Evolutionary conservation across 1,140 invertebrate genomes (phyloP).

Genomic region (Caerostris extrusa): DNA sequence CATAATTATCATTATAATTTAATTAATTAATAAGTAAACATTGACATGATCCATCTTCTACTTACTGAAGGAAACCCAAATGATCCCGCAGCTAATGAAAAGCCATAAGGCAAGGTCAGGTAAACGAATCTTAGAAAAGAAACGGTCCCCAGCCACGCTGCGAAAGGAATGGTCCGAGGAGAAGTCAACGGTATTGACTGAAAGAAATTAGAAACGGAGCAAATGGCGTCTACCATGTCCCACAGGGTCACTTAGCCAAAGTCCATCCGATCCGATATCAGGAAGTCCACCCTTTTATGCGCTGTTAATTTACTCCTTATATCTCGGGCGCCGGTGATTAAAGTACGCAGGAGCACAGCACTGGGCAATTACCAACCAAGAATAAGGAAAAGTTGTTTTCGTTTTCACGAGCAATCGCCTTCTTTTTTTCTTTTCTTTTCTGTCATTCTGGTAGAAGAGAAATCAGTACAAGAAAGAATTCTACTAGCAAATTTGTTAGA

Average conservation of each 20-base stretch:
- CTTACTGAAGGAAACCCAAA: background rate
- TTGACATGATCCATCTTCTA: no score
- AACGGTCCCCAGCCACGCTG: background rate
- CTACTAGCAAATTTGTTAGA: background rate
- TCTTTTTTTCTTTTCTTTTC: background rate
- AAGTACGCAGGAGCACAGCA: slow-evolving; percentile 36
- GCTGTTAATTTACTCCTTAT: slow-evolving; percentile 68
- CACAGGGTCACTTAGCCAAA: slow-evolving; percentile 57
- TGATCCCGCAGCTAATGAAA: background rate
- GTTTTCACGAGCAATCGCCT: slow-evolving; percentile 36
- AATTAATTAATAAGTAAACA: no score
- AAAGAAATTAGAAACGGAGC: slow-evolving; percentile 62
- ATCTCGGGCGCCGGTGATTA: slow-evolving; percentile 60
- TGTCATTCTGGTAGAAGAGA: background rate
- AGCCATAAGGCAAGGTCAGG: background rate
- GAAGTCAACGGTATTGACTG: slow-evolving; percentile 34
- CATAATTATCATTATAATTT: no score
- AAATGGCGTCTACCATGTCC: slow-evolving; percentile 26
- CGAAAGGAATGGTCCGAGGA: background rate
- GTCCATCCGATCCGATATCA: slow-evolving; percentile 47
- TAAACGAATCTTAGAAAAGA: background rate
- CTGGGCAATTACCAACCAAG: slow-evolving; percentile 42
- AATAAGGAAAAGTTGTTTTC: background rate
- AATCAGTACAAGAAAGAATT: background rate
- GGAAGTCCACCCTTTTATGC: slow-evolving; percentile 45